A percentile compares a stretch with the other conserved stretches of the same genome.
Evolutionary conservation across 2,888 invertebrate species (phyloP).

Genomic region (Idaea dimidiata): DNA sequence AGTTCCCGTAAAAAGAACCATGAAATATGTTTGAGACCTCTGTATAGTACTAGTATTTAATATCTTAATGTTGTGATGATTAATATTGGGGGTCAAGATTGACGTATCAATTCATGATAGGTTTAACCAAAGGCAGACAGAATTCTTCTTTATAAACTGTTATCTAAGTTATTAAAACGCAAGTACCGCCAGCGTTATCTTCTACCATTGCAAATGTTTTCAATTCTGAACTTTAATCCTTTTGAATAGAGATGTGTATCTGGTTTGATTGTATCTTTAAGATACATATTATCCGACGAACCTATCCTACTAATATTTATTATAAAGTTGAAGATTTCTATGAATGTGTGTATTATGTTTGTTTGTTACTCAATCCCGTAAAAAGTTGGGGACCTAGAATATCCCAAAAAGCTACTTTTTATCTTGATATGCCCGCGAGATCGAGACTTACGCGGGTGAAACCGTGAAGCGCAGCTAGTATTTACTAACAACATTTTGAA

Average conservation of each 20-base stretch:
- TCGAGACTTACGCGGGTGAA: too few relatives aligned
- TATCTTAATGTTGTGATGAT: background rate
- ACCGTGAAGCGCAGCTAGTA: too few relatives aligned
- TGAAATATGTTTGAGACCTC: too few relatives aligned
- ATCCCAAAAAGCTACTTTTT: too few relatives aligned
- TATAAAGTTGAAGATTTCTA: too few relatives aligned
- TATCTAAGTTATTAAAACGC: background rate
- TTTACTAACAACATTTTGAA: too few relatives aligned
- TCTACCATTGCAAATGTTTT: background rate
- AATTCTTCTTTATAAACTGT: background rate
- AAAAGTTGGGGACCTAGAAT: too few relatives aligned
- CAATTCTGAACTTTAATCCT: background rate
- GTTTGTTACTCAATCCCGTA: too few relatives aligned
- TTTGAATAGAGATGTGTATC: background rate
- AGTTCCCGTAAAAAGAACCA: too few relatives aligned
- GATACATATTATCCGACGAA: background rate
- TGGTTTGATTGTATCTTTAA: background rate
- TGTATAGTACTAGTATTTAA: background rate
- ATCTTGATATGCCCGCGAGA: too few relatives aligned
- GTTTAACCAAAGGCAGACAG: background rate
- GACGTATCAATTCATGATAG: background rate
- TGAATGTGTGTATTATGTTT: too few relatives aligned
- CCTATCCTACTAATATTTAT: background rate
- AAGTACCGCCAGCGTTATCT: background rate
- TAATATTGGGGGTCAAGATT: background rate